These are phyloP conservation scores for Neodontobutis hainanensis DNA, from an alignment of 2,113 vertebrate genomes.

Conservation along the genomic window DNA sequence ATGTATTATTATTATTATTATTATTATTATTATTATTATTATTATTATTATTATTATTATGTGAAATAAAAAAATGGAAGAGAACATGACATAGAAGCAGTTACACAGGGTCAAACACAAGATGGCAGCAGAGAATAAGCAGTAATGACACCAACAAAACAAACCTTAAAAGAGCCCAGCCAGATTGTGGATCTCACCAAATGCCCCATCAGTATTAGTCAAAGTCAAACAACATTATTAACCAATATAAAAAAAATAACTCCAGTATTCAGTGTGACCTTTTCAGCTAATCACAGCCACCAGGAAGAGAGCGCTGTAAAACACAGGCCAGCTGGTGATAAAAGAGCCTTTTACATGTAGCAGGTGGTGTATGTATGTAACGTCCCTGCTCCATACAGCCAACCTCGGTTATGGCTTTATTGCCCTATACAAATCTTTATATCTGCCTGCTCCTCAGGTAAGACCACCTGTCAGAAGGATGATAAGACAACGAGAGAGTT, in stretches of 20 bases:
- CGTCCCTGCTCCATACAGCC: slow-evolving; percentile 64
- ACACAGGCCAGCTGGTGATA: slow-evolving; percentile 72
- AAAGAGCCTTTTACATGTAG: slow-evolving; percentile 65
- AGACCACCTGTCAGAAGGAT: slow-evolving; percentile 76
- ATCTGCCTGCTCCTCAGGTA: slow-evolving; percentile 70
- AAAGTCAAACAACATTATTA: slow-evolving; percentile 18
- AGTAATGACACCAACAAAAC: not conserved
- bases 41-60: too few species aligned
- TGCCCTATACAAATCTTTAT: slow-evolving; percentile 73
- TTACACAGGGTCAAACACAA: slow-evolving; percentile 29
- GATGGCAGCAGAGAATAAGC: slow-evolving; percentile 67
- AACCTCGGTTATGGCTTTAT: slow-evolving; percentile 79
- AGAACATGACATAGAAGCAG: too few species aligned
- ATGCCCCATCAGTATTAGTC: not conserved
- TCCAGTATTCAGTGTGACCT: slow-evolving; percentile 62
- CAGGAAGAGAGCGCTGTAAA: slow-evolving; percentile 75
- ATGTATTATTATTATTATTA: too few species aligned
- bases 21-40: too few species aligned
- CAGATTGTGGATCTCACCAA: slow-evolving; percentile 2
- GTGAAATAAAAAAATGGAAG: too few species aligned
- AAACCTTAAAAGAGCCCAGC: not conserved
- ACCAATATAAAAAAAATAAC: slow-evolving; percentile 20
- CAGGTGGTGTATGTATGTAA: slow-evolving; percentile 75
- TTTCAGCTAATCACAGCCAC: slow-evolving; percentile 67
- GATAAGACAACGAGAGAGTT: slow-evolving; percentile 69